phyloP scores from a whole-genome alignment of 1,140 invertebrate genomes.

The Sipha flava region DNA sequence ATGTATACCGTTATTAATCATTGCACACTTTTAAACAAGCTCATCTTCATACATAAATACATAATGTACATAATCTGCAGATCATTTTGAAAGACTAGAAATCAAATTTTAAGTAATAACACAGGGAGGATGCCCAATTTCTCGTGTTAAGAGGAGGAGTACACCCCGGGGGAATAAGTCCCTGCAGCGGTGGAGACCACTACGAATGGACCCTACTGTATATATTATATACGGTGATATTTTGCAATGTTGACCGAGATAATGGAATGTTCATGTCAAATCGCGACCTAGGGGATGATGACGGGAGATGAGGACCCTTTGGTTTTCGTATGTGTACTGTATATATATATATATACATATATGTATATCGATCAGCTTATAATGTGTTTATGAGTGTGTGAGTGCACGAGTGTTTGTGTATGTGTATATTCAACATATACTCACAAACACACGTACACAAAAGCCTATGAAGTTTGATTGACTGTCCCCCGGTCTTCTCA shows the following conservation, averaged over 20 bases:
- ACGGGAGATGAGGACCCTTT: background rate
- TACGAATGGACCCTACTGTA: background rate
- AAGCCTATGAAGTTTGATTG: slow-evolving; percentile 9
- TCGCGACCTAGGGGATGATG: background rate
- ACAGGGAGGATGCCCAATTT: too few species aligned
- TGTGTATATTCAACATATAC: background rate
- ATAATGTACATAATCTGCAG: too few species aligned
- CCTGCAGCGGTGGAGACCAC: background rate
- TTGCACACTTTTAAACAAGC: too few species aligned
- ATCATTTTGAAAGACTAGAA: background rate
- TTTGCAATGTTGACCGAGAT: slow-evolving; percentile 21
- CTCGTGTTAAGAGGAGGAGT: background rate
- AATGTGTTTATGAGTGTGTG: too few species aligned
- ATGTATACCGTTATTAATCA: too few species aligned
- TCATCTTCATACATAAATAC: too few species aligned
- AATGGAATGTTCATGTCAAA: slow-evolving; percentile 31
- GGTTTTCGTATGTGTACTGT: background rate
- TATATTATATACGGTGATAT: background rate
- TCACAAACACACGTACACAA: background rate
- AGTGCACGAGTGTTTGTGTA: too few species aligned
- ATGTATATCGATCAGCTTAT: slow-evolving; percentile 14
- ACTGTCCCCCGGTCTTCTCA: background rate
- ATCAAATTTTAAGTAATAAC: background rate
- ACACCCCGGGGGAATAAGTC: slow-evolving; percentile 3
- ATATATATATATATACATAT: background rate